Evolutionary conservation across 2,888 invertebrate genomes (phyloP), one percentile per base, ranked within the genome.

Genomic region (Blastobasis lacticolella): DNA sequence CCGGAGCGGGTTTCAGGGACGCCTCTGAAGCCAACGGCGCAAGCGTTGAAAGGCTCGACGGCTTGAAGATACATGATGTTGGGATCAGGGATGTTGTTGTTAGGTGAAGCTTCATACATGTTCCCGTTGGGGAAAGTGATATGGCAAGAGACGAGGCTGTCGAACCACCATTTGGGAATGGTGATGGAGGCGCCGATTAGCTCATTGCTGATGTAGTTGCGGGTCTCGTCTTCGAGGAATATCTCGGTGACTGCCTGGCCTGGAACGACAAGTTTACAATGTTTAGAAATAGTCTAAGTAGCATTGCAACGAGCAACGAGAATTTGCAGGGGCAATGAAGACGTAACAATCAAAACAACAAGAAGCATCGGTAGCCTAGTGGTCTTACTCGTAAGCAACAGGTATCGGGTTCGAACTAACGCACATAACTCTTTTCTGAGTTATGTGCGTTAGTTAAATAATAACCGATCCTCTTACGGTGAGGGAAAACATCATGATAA

Each of bases 101-200:
- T 63, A 0, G 78, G 77, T 50, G 51, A 76, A 0, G 62, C 70
- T 54, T 78, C 73, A 23, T 69, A 67, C 36, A 59, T 59, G 0
- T 55, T 48, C 0, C 74, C 73, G 43, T 67, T 67, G 0, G 78
- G 77, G 42, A 69, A 67, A 8, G 66, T 62, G 4, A 76, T 56
- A 46, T 72, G 62, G 57, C 80, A 80, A 0, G 66, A 59, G 6
- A 60, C 55, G 0, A 75, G 60, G 0, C 56, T 64, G 53, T 78
- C 78, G 5, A 63, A 53, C 7, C 63, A 64, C 1, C 38, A 58
- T 42, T 72, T 72, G 0, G 69, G 55, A 40, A 80, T 71, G 6
- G 60, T 47, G 1, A 77, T 67, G 0, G 64, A 47, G 5, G 64
- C 66, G 4, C 65, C 59, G 23, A 67, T 51, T 4, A 64, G 40